Conservation (phyloP, 2,113 vertebrate species). For the Acanthochromis polyacanthus region DNA sequence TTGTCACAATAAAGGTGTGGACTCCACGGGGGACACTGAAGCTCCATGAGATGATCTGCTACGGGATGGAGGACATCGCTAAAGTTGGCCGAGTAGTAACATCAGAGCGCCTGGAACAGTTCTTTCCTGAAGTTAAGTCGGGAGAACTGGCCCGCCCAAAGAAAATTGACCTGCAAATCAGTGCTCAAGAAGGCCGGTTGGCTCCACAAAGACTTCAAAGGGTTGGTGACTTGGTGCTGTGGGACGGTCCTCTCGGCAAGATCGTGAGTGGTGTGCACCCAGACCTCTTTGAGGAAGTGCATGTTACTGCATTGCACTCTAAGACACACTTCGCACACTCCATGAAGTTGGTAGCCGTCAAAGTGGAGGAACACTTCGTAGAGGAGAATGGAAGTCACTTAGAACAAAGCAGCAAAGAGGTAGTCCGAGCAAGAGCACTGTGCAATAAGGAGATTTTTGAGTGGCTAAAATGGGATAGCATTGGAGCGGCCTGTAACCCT, state of each 20-base stretch:
- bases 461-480: neutral
- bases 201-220: no score
- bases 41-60: no score
- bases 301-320: neutral
- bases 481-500: neutral
- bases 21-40: no score
- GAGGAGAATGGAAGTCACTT: no score
- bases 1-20: no score
- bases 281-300: neutral
- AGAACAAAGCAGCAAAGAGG: no score
- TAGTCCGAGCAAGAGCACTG: no score
- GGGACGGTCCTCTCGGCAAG: neutral
- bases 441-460: neutral
- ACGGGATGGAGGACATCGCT: no score
- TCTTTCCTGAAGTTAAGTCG: neutral
- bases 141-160: neutral
- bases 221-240: conserved; percentile 8
- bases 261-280: neutral
- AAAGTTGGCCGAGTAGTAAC: no score
- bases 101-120: no score
- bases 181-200: neutral
- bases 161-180: neutral
- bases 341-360: neutral
- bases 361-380: no score
- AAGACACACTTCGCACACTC: conserved; percentile 1